phyloP scores from a whole-genome alignment of 2,113 vertebrate species.

The Microtus pennsylvanicus region DNA sequence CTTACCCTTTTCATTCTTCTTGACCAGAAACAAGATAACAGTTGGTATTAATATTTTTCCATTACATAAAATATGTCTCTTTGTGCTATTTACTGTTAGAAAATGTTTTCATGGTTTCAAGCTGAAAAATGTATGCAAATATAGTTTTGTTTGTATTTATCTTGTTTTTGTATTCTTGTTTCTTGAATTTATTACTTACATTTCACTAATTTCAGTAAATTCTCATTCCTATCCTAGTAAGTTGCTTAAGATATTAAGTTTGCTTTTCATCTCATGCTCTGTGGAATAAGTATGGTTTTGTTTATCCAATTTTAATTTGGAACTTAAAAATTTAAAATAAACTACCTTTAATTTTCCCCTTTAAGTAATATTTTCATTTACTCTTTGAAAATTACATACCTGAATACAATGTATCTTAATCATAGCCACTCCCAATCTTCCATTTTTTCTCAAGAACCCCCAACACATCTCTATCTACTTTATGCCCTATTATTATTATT shows the following conservation, averaged over 20 bases:
- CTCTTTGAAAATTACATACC: neutral
- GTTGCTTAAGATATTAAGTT: neutral
- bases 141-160: neutral
- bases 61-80: neutral
- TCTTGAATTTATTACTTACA: neutral
- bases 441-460: neutral
- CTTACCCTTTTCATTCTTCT: neutral
- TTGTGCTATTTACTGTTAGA: neutral
- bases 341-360: neutral
- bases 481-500: neutral
- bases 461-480: neutral
- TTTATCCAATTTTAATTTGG: neutral
- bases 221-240: neutral
- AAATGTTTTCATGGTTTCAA: neutral
- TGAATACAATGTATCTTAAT: neutral
- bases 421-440: neutral
- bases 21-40: neutral
- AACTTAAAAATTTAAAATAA: neutral
- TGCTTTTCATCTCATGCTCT: neutral
- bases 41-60: neutral
- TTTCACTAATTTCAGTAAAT: conserved; percentile 13
- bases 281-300: neutral
- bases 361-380: neutral
- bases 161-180: neutral
- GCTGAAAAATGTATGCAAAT: neutral